phyloP scores from a whole-genome alignment of 1,140 invertebrate genomes.

The Drepana arcuata region DNA sequence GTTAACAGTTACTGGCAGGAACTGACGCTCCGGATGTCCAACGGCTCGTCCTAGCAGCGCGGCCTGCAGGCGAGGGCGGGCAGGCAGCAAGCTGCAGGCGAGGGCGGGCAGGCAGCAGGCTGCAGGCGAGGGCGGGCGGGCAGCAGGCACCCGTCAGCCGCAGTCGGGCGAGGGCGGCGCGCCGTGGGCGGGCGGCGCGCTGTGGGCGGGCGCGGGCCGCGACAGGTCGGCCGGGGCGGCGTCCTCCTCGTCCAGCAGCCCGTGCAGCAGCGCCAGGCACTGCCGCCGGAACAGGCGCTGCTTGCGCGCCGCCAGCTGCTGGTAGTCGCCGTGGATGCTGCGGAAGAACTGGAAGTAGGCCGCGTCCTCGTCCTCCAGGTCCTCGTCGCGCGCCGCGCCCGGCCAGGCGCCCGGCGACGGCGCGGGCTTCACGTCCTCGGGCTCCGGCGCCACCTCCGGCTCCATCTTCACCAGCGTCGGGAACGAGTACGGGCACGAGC shows the following conservation, averaged over 20 bases:
- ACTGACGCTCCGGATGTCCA: no score
- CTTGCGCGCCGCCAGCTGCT: slow-evolving; percentile 30
- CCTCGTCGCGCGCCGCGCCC: not conserved
- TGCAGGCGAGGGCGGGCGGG: no score
- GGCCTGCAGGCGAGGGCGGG: no score
- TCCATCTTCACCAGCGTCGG: slow-evolving; percentile 11
- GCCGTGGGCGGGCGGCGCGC: no score
- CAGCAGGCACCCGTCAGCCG: no score
- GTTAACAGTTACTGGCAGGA: no score
- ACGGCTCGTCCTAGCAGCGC: no score
- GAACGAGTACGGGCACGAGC: slow-evolving; percentile 25
- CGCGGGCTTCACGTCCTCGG: slow-evolving; percentile 8
- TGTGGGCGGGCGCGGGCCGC: not conserved
- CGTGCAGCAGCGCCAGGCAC: slow-evolving; percentile 40
- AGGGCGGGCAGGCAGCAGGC: no score
- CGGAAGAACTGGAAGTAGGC: slow-evolving; percentile 63
- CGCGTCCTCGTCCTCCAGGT: slow-evolving; percentile 36
- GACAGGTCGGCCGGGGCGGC: no score
- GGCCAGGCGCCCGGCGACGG: slow-evolving; percentile 8
- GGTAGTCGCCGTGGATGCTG: slow-evolving; percentile 48
- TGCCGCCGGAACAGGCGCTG: slow-evolving; percentile 42
- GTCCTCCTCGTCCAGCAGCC: slow-evolving; percentile 46
- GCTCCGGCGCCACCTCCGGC: slow-evolving; percentile 20
- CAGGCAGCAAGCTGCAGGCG: no score
- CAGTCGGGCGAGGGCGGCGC: no score